Conservation (phyloP, 2,113 vertebrate genomes). For the Neodontobutis hainanensis region DNA sequence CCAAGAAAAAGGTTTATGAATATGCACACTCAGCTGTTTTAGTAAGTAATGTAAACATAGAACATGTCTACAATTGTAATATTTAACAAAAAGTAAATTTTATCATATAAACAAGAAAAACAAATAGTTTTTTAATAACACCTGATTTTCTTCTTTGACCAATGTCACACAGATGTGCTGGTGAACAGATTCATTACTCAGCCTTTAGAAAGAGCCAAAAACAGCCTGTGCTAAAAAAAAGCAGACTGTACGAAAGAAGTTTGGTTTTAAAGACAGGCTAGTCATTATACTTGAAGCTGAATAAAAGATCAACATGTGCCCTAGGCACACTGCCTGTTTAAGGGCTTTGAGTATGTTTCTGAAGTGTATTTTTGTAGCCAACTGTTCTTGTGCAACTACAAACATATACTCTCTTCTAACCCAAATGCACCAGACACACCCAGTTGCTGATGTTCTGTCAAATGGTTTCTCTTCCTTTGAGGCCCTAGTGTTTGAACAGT, state of each 20-base stretch:
- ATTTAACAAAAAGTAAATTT: no score
- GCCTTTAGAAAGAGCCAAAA: constrained; percentile 39
- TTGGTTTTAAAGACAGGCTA: constrained; percentile 40
- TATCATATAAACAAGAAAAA: no score
- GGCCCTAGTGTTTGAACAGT: constrained; percentile 2
- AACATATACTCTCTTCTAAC: constrained; percentile 47
- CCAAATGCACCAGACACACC: constrained; percentile 43
- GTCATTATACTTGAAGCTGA: constrained; percentile 47
- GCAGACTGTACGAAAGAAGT: constrained; percentile 9
- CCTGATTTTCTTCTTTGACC: no score
- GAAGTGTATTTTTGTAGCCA: constrained; percentile 38
- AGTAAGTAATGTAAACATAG: no score
- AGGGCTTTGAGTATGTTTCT: constrained; percentile 35
- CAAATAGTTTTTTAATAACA: no score
- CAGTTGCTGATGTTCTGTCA: constrained; percentile 36
- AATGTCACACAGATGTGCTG: constrained; percentile 9
- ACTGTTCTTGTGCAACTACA: constrained; percentile 44
- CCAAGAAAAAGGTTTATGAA: constrained; percentile 41
- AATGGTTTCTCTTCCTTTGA: constrained; percentile 24
- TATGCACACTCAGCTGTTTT: not conserved
- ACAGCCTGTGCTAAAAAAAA: constrained; percentile 16
- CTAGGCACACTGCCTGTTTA: constrained; percentile 37
- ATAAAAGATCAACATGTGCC: constrained; percentile 37
- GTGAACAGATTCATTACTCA: constrained; percentile 7
- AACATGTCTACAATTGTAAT: no score